phyloP scores from a whole-genome alignment of 2,888 invertebrate species.

The Dyspetes luteomarginatus region DNA sequence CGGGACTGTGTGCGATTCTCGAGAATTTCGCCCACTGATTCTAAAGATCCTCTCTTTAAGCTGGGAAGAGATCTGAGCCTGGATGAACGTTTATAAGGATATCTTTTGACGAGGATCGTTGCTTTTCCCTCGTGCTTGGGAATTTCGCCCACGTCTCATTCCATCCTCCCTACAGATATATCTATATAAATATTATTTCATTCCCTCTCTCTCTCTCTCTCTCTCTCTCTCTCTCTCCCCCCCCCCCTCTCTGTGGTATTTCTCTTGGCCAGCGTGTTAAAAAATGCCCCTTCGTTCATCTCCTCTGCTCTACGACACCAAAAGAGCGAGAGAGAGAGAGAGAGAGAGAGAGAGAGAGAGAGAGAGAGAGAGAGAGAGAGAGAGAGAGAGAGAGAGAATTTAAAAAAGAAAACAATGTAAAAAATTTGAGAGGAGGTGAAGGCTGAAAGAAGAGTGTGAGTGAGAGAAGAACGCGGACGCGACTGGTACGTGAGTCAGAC shows the following conservation, averaged over 20 bases:
- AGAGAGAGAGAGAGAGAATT: slow-evolving; percentile 11
- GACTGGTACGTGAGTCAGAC: slow-evolving; percentile 79
- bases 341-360: slow-evolving; percentile 24
- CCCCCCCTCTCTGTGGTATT: slow-evolving; percentile 28
- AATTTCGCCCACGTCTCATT: slow-evolving; percentile 65
- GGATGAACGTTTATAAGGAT: slow-evolving; percentile 30
- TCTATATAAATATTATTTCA: background rate
- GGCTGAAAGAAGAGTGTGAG: slow-evolving; percentile 35
- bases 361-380: slow-evolving; percentile 10
- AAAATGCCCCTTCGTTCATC: slow-evolving; percentile 33
- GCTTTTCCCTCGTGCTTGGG: slow-evolving; percentile 49
- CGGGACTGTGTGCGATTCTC: background rate
- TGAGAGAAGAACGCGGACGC: slow-evolving; percentile 66
- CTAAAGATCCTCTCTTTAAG: background rate
- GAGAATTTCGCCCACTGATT: slow-evolving; percentile 52
- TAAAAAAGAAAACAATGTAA: no score
- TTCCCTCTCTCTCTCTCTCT: slow-evolving; percentile 2
- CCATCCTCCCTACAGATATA: slow-evolving; percentile 20
- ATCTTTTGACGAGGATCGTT: slow-evolving; percentile 35
- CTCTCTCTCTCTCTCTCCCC: slow-evolving; percentile 19
- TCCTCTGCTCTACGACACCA: slow-evolving; percentile 21
- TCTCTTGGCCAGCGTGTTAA: slow-evolving; percentile 19
- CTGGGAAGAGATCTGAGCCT: slow-evolving; percentile 21
- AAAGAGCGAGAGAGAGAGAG: background rate
- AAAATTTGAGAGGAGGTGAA: slow-evolving; percentile 20